Percentiles rank a stretch among this genome's conserved stretches.
Evolutionary conservation across 2,888 invertebrate genomes (phyloP).

Genomic region (Melikaiella ostensackeni): DNA sequence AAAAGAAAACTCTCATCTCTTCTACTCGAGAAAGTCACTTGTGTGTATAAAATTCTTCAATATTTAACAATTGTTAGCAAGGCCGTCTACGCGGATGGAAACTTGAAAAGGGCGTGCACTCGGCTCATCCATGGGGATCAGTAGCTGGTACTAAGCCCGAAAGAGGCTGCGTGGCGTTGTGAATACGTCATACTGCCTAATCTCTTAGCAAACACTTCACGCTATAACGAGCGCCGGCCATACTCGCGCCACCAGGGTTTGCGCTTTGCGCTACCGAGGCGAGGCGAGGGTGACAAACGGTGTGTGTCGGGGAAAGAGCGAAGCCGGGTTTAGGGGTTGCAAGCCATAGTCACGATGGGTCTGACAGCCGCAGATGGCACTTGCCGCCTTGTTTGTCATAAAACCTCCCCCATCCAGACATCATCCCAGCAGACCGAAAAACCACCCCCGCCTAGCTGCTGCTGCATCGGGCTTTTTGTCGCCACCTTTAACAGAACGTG

Average conservation of each 20-base stretch:
- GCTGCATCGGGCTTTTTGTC: slow-evolving; percentile 7
- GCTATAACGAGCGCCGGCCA: slow-evolving; percentile 53
- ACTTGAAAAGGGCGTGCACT: slow-evolving; percentile 39
- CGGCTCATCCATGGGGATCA: slow-evolving; percentile 53
- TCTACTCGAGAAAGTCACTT: not conserved
- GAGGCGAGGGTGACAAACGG: slow-evolving; percentile 52
- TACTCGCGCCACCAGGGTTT: slow-evolving; percentile 41
- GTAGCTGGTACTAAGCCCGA: slow-evolving; percentile 46
- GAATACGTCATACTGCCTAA: slow-evolving; percentile 52
- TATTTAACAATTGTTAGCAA: not conserved
- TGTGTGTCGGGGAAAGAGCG: slow-evolving; percentile 28
- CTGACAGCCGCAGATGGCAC: slow-evolving; percentile 69
- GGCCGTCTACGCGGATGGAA: not conserved
- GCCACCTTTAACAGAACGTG: slow-evolving; percentile 18
- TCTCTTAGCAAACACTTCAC: slow-evolving; percentile 56
- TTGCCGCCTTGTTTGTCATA: slow-evolving; percentile 64
- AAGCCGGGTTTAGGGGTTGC: slow-evolving; percentile 11
- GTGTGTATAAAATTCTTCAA: not conserved
- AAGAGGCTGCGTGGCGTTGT: slow-evolving; percentile 49
- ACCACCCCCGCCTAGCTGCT: slow-evolving; percentile 2
- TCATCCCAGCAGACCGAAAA: slow-evolving; percentile 5
- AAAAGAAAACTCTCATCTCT: not conserved
- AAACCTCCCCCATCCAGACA: slow-evolving; percentile 46
- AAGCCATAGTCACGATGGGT: slow-evolving; percentile 44
- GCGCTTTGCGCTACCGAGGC: not conserved